These are phyloP conservation scores for Nansenia antarctica DNA, from an alignment of 2,113 vertebrate species.

Conservation along the genomic window DNA sequence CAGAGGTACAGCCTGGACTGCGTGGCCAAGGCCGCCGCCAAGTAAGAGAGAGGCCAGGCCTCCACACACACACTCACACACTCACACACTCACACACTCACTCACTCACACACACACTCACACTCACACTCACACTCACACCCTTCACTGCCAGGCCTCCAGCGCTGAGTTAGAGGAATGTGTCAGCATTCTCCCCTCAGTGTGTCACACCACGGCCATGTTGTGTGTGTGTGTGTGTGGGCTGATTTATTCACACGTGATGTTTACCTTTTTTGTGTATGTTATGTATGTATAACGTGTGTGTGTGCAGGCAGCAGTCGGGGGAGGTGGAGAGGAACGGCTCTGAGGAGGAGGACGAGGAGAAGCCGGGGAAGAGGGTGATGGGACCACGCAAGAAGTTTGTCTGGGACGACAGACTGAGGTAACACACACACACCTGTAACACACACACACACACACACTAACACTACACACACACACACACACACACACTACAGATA, in stretches of 20 bases:
- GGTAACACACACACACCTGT: conserved; percentile 65
- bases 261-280: too few species aligned
- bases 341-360: conserved; percentile 96
- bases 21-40: conserved; percentile 94
- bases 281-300: too few species aligned
- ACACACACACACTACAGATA: too few species aligned
- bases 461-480: too few species aligned
- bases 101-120: conserved; percentile 9
- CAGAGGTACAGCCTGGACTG: conserved; percentile 96
- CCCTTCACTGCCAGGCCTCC: neutral
- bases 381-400: conserved; percentile 98
- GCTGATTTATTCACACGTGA: too few species aligned
- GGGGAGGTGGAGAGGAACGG: conserved; percentile 94
- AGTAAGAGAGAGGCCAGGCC: conserved; percentile 64
- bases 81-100: too few species aligned
- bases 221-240: conserved; percentile 7
- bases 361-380: conserved; percentile 94
- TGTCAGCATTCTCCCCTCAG: neutral
- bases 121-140: too few species aligned
- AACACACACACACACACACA: too few species aligned
- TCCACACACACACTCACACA: too few species aligned
- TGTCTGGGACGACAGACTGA: conserved; percentile 94
- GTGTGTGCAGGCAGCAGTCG: conserved; percentile 81
- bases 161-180: neutral
- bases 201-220: neutral